Base-by-base conservation (phyloP, 2,797 vertebrate species). In the Labeo calbasu region DNA sequence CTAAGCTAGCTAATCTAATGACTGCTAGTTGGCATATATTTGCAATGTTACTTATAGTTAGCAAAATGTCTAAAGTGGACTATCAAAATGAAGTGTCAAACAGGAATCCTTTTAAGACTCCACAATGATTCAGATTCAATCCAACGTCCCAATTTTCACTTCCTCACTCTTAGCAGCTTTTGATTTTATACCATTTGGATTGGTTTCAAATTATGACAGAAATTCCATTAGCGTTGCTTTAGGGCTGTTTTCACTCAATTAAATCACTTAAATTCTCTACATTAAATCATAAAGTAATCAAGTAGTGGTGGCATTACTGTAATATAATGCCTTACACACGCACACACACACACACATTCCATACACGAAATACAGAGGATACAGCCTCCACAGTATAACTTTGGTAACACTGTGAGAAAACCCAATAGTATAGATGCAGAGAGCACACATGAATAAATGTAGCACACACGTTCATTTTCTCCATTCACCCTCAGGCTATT, bases 381-480 rank as follows among this genome's bases (percentile, higher is more conserved):
- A 46, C 9, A 46, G 43, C 43, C 43, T 46, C 43, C 43, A 46
- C 11, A 53, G 12, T 21, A 13, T 46, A 61, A 61, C 23, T 81
- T 81, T 61, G 28, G 40, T 32, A 50, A 8, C 4, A 21, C 59
- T 53, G 19, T 83, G 10, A 77, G 66, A 28, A 46, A 43, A 23
- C 53, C 14, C 1, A 2, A n/a, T 17, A 55, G 14, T 50, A 57
- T n/a, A 19, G 3, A 65, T 61, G 85, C 7, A 21, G 59, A 81
- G 57, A 28, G 75, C 59, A 46, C 25, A 46, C 61, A 79, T 53
- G 72, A 53, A 81, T 82, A 86, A 87, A 87, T 88, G 59, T 83
- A 85, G 86, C 53, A 36, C 50, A 81, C 71, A 82, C 19, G 28
- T 77, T 85, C 14, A 77, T 85, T 79, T 87, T 61, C 19, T 77